Percentiles rank a stretch among this genome's conserved stretches.
phyloP scores from a whole-genome alignment of 2,797 vertebrate species.

The Cossypha dichroa region DNA sequence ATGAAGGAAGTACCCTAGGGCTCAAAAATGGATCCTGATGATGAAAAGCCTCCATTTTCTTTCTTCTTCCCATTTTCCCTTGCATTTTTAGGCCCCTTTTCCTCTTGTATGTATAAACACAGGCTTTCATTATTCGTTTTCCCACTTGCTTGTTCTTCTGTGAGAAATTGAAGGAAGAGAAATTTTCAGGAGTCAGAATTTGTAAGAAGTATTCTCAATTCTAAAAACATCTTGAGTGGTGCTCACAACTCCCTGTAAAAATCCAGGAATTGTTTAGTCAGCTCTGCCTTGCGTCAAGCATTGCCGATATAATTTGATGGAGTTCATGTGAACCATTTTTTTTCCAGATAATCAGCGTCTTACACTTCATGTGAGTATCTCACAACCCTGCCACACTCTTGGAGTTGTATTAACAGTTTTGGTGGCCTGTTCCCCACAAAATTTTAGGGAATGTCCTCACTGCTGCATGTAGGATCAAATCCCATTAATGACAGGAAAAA shows the following conservation, averaged over 20 bases:
- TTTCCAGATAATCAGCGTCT: not conserved
- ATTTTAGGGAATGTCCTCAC: not conserved
- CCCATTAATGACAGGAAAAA: not conserved
- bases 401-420: not conserved
- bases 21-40: not conserved
- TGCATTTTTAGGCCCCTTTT: not conserved
- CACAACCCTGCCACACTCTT: not conserved
- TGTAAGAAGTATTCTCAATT: not conserved
- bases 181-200: not conserved
- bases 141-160: not conserved
- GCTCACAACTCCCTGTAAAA: not conserved
- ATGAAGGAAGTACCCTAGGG: not conserved
- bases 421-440: fast-evolving
- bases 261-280: not conserved
- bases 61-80: not conserved
- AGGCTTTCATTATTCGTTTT: not conserved
- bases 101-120: not conserved
- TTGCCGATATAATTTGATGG: fast-evolving
- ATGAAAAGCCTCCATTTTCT: not conserved
- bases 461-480: not conserved
- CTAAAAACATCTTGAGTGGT: not conserved
- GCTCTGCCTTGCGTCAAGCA: fast-evolving
- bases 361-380: not conserved
- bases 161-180: not conserved
- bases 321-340: not conserved